Base-by-base conservation (phyloP, 2,888 invertebrate species). In the Chrysodeixis includens region DNA sequence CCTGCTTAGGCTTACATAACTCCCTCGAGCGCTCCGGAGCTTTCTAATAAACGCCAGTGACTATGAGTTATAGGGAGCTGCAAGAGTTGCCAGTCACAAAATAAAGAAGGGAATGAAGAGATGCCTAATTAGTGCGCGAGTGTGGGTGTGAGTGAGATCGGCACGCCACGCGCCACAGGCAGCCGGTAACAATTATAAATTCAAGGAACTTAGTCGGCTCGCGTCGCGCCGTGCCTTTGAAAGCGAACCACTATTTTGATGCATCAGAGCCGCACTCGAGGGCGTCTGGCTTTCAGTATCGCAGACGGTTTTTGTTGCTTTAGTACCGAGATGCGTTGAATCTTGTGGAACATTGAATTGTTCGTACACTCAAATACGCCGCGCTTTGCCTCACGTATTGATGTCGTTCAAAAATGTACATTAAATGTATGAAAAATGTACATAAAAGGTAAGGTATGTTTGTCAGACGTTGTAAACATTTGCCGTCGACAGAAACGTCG, bases 241-340 rank as follows among this genome's bases (percentile, higher is more conserved):
- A 81, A 83, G 76, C 74, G 71, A 67, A 71, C 74, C 72, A 77
- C 79, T 86, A 83, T 84, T 85, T 79, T 73, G 84, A 81, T 79
- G 82, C 78, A 74, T 72, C 83, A 67, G 70, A 71, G 71, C 68
- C 65, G 71, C 82, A 79, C 83, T 87, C 81, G 81, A 86, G 83
- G 79, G 82, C 81, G 85, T 84, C 86, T 86, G 85, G 85, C 86
- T 88, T 88, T 88, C 86, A 86, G 79, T 74, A 77, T 79, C 81
- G 79, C 78, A 83, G 81, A 81, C 82, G 66, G 74, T 71, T 82
- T 78, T 77, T 79, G 74, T 76, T 76, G 75, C 74, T 77, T 71
- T 73, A 74, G 55, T 78, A 67, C 60, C 52, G 70, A 80, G 75
- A 75, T 77, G 65, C 69, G 71, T 71, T 54, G 65, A 58, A 70